Conservation (phyloP, 2,888 invertebrate species). For the Stegophylla sp. region DNA sequence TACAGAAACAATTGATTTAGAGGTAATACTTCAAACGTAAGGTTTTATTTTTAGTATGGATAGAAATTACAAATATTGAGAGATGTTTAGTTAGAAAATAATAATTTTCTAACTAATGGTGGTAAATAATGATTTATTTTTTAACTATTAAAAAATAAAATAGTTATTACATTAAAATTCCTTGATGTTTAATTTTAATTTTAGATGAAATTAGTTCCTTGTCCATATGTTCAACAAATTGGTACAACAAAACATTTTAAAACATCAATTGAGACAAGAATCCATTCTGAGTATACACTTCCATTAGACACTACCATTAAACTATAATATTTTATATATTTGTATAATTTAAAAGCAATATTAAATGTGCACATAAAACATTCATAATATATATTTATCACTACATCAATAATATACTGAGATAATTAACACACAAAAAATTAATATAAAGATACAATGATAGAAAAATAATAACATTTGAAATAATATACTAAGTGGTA, state of each 20-base stretch:
- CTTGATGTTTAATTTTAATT: conserved; percentile 4
- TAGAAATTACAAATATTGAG: too few relatives aligned
- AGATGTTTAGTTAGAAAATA: too few relatives aligned
- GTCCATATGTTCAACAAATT: conserved; percentile 52
- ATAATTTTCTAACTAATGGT: too few relatives aligned
- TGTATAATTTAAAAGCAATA: conserved; percentile 1
- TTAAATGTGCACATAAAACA: not conserved
- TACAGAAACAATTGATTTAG: conserved; percentile 53
- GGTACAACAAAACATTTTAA: conserved; percentile 49
- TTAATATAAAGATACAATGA: not conserved
- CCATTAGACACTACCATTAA: conserved; percentile 15
- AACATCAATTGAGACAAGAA: conserved; percentile 42
- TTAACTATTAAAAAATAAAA: too few relatives aligned
- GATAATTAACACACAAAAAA: not conserved
- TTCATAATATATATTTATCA: not conserved
- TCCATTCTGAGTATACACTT: conserved; percentile 31
- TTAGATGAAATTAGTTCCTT: conserved; percentile 56
- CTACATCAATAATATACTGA: not conserved
- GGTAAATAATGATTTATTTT: too few relatives aligned
- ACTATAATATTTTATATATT: conserved; percentile 5
- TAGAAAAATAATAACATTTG: not conserved
- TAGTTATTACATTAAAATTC: too few relatives aligned
- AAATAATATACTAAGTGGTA: not conserved
- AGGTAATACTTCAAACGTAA: conserved; percentile 33
- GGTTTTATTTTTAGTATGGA: not conserved